Percentiles rank a stretch among this genome's conserved stretches.
phyloP scores from a whole-genome alignment of 1,140 invertebrate species.

The Plodia interpunctella region DNA sequence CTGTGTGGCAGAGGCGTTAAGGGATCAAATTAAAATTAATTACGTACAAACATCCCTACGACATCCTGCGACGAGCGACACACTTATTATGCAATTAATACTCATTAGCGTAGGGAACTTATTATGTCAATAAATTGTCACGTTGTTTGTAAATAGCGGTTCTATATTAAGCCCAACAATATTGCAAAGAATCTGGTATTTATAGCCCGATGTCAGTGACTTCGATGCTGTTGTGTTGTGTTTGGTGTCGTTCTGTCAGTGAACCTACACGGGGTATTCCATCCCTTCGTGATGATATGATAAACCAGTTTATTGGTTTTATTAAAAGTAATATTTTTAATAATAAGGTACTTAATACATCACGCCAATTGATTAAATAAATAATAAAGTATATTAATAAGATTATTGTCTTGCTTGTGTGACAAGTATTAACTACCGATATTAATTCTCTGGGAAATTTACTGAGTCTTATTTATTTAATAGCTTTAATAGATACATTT shows the following conservation, averaged over 20 bases:
- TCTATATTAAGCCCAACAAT: conserved; percentile 44
- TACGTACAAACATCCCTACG: conserved; percentile 14
- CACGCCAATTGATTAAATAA: no score
- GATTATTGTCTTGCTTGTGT: no score
- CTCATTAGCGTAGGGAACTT: conserved; percentile 44
- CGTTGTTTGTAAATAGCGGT: conserved; percentile 52
- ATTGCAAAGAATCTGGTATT: conserved; percentile 56
- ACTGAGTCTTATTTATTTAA: no score
- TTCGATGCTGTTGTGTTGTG: conserved; percentile 18
- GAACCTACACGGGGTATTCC: conserved; percentile 43
- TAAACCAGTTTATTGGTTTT: no score
- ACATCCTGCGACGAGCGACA: conserved; percentile 32
- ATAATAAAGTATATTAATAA: no score
- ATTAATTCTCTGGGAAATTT: no score
- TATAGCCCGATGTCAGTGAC: conserved; percentile 58
- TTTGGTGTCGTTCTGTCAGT: conserved; percentile 38
- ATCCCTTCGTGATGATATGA: conserved; percentile 16
- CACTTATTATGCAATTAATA: conserved; percentile 56
- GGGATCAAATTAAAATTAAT: conserved; percentile 14
- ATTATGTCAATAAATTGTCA: conserved; percentile 59
- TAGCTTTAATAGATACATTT: no score
- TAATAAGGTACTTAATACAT: no score
- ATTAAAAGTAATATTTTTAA: no score
- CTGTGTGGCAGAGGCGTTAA: neutral
- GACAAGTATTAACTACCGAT: no score